Percentiles rank a stretch among this genome's conserved stretches.
Evolutionary conservation across 2,113 vertebrate genomes (phyloP).

Genomic region (Phalacrocorax pelagicus): DNA sequence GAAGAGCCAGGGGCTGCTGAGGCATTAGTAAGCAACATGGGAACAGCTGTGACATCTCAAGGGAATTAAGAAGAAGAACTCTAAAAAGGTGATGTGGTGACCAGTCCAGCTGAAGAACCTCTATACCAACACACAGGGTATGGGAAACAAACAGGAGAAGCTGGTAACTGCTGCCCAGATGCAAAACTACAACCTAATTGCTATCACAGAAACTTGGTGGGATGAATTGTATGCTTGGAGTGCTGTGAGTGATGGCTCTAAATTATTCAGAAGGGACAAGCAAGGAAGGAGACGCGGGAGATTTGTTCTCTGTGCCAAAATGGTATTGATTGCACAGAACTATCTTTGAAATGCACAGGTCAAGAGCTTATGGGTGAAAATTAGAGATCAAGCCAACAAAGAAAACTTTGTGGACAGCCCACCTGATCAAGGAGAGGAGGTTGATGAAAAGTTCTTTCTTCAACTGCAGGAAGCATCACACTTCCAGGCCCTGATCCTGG

Average conservation of each 20-base stretch:
- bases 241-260: not conserved
- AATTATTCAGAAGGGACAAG: not conserved
- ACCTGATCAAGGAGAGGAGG: not conserved
- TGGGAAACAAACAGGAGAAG: not conserved
- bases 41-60: not conserved
- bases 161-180: not conserved
- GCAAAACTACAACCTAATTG: not conserved
- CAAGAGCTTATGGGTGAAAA: not conserved
- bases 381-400: not conserved
- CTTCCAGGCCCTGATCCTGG: not conserved
- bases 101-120: not conserved
- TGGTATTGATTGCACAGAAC: not conserved
- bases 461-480: not conserved
- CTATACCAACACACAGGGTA: too few species aligned
- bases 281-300: not conserved
- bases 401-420: not conserved
- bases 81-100: not conserved
- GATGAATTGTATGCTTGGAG: not conserved
- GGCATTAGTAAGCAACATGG: not conserved
- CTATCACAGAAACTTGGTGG: not conserved
- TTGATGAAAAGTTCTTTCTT: not conserved
- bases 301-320: not conserved
- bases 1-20: not conserved
- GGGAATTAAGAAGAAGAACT: not conserved
- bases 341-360: not conserved